phyloP scores from a whole-genome alignment of 53 echinoderm and acorn worm species.

The Holothuria scabra region DNA sequence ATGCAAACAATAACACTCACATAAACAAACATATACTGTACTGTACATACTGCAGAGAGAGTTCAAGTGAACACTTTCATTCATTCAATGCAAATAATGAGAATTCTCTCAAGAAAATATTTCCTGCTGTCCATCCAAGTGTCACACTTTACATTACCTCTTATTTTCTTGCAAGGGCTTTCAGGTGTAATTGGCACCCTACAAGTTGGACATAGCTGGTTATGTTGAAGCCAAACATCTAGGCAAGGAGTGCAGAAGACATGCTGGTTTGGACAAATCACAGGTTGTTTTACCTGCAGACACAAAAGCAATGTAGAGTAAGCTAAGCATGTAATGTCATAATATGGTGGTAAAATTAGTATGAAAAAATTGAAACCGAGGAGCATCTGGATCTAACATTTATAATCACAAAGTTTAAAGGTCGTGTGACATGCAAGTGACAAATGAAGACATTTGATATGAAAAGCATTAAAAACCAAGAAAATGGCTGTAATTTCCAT shows the following conservation, averaged over 20 bases:
- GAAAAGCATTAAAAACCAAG: too few species aligned
- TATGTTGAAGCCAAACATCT: constrained; percentile 88
- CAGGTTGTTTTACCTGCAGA: constrained; percentile 88
- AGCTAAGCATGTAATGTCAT: neutral
- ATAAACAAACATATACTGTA: too few species aligned
- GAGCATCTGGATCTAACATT: too few species aligned
- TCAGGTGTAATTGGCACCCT: constrained; percentile 91
- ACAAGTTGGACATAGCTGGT: constrained; percentile 89
- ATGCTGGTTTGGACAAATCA: constrained; percentile 94
- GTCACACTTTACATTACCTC: constrained; percentile 56
- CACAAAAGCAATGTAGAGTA: neutral
- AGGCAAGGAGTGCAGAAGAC: constrained; percentile 92
- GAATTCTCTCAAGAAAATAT: too few species aligned
- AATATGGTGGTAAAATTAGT: neutral
- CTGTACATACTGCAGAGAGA: too few species aligned
- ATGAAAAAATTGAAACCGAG: neutral
- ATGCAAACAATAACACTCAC: too few species aligned
- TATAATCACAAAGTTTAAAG: too few species aligned
- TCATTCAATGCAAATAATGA: too few species aligned
- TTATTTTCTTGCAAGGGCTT: constrained; percentile 89
- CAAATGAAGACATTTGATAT: too few species aligned
- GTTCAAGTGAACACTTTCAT: too few species aligned
- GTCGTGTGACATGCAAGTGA: too few species aligned
- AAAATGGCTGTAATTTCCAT: too few species aligned
- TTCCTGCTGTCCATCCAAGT: neutral